phyloP scores from a whole-genome alignment of 2,888 invertebrate species.

The Ornithoptera alexandrae region DNA sequence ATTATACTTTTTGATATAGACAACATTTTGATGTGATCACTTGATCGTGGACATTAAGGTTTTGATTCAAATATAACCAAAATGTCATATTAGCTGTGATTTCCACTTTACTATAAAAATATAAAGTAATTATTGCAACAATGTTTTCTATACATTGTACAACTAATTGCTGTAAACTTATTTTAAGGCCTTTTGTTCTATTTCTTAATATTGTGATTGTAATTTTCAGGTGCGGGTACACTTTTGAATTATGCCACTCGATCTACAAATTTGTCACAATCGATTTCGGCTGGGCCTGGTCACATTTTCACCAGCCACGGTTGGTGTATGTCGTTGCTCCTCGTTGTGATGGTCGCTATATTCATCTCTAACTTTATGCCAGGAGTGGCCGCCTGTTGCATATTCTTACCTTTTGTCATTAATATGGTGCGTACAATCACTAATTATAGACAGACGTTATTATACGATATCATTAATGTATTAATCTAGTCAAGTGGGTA shows the following conservation, averaged over 20 bases:
- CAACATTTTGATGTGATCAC: no score
- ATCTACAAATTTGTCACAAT: constrained; percentile 31
- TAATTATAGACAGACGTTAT: background rate
- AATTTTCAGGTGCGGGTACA: constrained; percentile 32
- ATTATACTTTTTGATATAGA: no score
- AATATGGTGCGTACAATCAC: constrained; percentile 43
- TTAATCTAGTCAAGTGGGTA: no score
- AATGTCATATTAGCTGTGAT: no score
- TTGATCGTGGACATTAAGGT: no score
- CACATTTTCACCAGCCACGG: constrained; percentile 33
- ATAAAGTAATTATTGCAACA: no score
- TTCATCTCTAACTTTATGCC: constrained; percentile 49
- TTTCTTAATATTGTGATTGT: background rate
- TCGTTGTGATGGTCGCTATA: constrained; percentile 42
- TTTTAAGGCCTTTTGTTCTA: no score
- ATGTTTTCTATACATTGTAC: no score
- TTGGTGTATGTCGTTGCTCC: constrained; percentile 40
- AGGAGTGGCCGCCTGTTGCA: constrained; percentile 43
- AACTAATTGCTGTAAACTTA: no score
- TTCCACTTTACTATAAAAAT: no score
- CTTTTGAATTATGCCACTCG: constrained; percentile 37
- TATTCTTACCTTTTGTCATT: constrained; percentile 50
- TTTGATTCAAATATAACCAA: no score
- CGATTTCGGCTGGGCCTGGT: constrained; percentile 34
- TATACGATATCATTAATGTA: background rate